Base-by-base conservation (phyloP, 2,888 invertebrate genomes). In the Lasioglossum morio region DNA sequence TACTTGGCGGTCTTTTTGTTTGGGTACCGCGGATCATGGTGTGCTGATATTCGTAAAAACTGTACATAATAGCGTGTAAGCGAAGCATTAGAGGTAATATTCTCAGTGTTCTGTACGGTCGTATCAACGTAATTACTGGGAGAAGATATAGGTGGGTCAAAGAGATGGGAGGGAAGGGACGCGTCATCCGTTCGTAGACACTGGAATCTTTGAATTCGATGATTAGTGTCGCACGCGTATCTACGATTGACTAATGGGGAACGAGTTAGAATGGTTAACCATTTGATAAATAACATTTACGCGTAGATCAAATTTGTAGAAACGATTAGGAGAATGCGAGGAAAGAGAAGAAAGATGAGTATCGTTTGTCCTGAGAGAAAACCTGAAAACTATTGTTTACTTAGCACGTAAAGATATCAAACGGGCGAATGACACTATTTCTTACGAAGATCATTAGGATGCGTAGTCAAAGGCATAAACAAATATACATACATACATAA, bases 21-120 rank as follows among this genome's bases (percentile, higher is more conserved):
- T 46, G 78, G 85, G 82, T 85, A 81, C 66, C 72, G 72, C 77
- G 72, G 82, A 78, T 76, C 79, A 85, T 75, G 87, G 84, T 84
- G 86, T 86, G 86, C 82, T 80, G 81, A 69, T 91, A 89, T 85
- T 88, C 86, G 72, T 84, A 85, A 40, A 37, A 34, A 34, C 72
- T 91, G 91, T 91, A 90, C 82, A 91, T 91, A 91, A 86, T 91
- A 90, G 88, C 75, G 77, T 86, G 72, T 91, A 91, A 91, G 84
- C 74, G 81, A 88, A 87, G 77, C 86, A 85, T 89, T 91, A 91
- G 86, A 83, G 79, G 63, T 87, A 87, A 89, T 79, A 60, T 85
- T 87, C 79, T 90, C 87, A 63, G 82, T 90, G 90, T 89, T 91
- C 86, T 86, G 72, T 83, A 84, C 91, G 90, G 86, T 91, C 91